phyloP scores from a whole-genome alignment of 2,797 vertebrate species.

The Lates japonicus region DNA sequence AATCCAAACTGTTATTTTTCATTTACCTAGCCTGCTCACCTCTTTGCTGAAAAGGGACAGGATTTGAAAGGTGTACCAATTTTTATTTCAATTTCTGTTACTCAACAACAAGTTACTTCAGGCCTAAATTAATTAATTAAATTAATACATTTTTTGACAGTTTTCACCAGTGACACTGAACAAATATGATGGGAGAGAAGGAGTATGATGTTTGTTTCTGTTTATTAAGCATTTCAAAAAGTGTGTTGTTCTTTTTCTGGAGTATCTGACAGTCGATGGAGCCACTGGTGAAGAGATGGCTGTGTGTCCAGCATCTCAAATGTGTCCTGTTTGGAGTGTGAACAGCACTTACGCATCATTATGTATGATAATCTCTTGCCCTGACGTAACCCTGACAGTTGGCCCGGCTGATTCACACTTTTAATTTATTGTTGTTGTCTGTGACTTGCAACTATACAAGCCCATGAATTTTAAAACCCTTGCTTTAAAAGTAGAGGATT shows the following conservation, averaged over 20 bases:
- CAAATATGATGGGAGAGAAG: not conserved
- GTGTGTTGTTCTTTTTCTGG: not conserved
- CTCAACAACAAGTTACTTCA: not conserved
- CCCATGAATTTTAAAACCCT: not conserved
- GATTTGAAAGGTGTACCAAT: not conserved
- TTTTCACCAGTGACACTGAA: not conserved
- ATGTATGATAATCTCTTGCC: not conserved
- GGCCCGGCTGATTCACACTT: not conserved
- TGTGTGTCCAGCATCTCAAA: not conserved
- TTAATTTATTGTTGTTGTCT: conserved; percentile 6
- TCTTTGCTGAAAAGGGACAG: not conserved
- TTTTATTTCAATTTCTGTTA: not conserved
- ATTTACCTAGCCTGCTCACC: not conserved
- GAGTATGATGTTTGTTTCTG: not conserved
- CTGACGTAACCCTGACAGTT: not conserved
- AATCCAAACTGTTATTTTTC: not conserved
- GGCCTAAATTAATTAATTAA: not conserved
- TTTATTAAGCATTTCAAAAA: too few relatives aligned
- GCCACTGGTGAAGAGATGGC: not conserved
- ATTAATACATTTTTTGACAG: too few relatives aligned
- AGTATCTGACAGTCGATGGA: not conserved
- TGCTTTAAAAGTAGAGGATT: conserved; percentile 8
- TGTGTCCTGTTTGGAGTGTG: not conserved
- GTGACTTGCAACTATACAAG: not conserved
- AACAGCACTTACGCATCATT: conserved; percentile 2